These are phyloP conservation scores for Apoda limacodes DNA, from an alignment of 2,888 invertebrate genomes.

Conservation along the genomic window DNA sequence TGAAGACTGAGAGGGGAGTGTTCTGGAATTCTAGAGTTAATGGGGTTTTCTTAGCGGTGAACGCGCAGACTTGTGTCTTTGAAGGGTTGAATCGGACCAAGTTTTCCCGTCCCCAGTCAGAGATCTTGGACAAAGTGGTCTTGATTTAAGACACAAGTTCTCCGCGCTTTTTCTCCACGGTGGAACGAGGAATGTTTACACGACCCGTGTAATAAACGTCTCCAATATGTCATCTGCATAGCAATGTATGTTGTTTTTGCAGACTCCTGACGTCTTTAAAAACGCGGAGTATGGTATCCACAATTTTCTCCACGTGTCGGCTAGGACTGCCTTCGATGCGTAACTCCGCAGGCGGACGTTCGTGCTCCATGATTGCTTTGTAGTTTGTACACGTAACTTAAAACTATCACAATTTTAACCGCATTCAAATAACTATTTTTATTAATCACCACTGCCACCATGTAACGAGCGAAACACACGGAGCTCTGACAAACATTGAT, in stretches of 20 bases:
- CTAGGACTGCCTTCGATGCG: constrained; percentile 12
- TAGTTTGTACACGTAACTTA: not conserved
- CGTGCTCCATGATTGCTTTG: constrained; percentile 11
- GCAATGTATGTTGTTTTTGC: constrained; percentile 12
- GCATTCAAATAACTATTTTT: not conserved
- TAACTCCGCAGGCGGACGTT: constrained; percentile 15
- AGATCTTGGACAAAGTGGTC: too few relatives aligned
- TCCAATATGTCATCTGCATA: constrained; percentile 12
- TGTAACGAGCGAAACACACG: constrained; percentile 10
- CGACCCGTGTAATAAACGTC: too few relatives aligned
- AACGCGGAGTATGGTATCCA: constrained; percentile 13
- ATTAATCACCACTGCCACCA: constrained; percentile 7
- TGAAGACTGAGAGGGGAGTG: too few relatives aligned
- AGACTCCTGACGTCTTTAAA: constrained; percentile 17
- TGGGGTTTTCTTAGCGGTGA: too few relatives aligned
- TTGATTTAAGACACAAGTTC: too few relatives aligned
- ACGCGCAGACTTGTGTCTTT: too few relatives aligned
- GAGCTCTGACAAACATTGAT: not conserved
- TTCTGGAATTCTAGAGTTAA: too few relatives aligned
- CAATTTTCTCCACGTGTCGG: constrained; percentile 16
- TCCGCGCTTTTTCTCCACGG: too few relatives aligned
- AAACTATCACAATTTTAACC: too few relatives aligned
- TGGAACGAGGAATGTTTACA: too few relatives aligned
- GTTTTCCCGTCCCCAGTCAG: too few relatives aligned
- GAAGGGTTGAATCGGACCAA: too few relatives aligned